Conservation (phyloP, 2,888 invertebrate genomes). For the Gastracanthus pulcherrimus region DNA sequence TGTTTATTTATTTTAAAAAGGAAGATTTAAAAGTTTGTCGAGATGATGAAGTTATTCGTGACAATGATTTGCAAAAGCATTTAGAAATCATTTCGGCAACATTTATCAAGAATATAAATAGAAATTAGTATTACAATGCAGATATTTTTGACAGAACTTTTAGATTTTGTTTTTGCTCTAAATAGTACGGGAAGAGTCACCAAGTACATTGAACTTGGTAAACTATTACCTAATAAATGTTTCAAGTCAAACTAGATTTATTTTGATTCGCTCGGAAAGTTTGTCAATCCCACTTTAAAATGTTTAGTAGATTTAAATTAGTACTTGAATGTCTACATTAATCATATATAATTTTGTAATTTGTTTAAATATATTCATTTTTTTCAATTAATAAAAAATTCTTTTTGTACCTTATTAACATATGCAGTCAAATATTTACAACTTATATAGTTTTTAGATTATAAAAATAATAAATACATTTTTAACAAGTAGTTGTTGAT, state of each 20-base stretch:
- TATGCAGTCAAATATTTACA: not conserved
- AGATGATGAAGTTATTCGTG: too few relatives aligned
- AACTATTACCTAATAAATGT: constrained; percentile 4
- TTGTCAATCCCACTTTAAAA: not conserved
- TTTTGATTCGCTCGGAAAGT: not conserved
- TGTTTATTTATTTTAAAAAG: too few relatives aligned
- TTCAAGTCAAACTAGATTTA: not conserved
- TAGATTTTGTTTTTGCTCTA: not conserved
- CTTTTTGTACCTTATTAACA: not conserved
- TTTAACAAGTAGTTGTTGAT: too few relatives aligned
- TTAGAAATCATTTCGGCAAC: too few relatives aligned
- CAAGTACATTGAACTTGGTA: not conserved
- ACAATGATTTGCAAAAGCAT: too few relatives aligned
- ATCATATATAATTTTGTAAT: not conserved
- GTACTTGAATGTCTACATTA: too few relatives aligned
- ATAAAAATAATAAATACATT: too few relatives aligned
- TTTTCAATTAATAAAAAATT: not conserved
- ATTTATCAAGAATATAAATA: too few relatives aligned
- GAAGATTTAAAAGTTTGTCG: too few relatives aligned
- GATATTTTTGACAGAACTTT: constrained; percentile 56
- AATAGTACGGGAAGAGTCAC: not conserved
- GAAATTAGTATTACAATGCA: too few relatives aligned
- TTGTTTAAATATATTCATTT: not conserved
- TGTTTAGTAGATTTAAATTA: not conserved
- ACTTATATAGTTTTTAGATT: too few relatives aligned